Percentiles rank a stretch among this genome's conserved stretches.
Conservation (phyloP, 1,140 invertebrate species). For the Oryctes rhinoceros region DNA sequence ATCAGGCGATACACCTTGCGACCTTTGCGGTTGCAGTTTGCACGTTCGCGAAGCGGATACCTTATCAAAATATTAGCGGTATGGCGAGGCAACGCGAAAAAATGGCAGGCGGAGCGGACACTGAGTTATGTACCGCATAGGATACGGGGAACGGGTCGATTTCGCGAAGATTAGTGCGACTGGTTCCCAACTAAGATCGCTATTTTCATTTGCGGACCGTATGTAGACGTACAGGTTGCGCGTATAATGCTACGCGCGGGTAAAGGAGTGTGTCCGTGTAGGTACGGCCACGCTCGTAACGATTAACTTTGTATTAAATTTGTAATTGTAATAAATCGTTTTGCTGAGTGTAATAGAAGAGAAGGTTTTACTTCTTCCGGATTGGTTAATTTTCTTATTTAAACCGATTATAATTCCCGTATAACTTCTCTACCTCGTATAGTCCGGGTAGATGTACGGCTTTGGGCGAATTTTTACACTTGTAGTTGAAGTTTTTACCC, state of each 20-base stretch:
- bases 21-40: conserved; percentile 20
- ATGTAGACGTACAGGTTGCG: background rate
- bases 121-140: conserved; percentile 29
- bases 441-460: too few relatives aligned
- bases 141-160: conserved; percentile 6
- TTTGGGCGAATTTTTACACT: too few relatives aligned
- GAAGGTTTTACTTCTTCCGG: conserved; percentile 21
- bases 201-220: background rate
- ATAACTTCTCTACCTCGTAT: too few relatives aligned
- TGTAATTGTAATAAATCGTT: conserved; percentile 19
- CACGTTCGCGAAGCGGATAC: conserved; percentile 20
- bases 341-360: background rate
- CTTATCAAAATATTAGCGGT: conserved; percentile 34
- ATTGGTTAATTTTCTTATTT: background rate
- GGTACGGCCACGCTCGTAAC: background rate
- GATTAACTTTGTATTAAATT: conserved; percentile 20
- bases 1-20: conserved; percentile 33
- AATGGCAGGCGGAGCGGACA: conserved; percentile 26
- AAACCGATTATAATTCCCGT: background rate
- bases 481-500: too few relatives aligned
- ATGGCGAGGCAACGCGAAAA: conserved; percentile 13
- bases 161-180: conserved; percentile 22
- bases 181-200: conserved; percentile 22
- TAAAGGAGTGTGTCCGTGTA: background rate
- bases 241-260: background rate